A percentile compares a stretch with the other conserved stretches of the same genome.
These are phyloP conservation scores for Calycopis cecrops DNA, from an alignment of 1,140 invertebrate genomes.

Conservation along the genomic window DNA sequence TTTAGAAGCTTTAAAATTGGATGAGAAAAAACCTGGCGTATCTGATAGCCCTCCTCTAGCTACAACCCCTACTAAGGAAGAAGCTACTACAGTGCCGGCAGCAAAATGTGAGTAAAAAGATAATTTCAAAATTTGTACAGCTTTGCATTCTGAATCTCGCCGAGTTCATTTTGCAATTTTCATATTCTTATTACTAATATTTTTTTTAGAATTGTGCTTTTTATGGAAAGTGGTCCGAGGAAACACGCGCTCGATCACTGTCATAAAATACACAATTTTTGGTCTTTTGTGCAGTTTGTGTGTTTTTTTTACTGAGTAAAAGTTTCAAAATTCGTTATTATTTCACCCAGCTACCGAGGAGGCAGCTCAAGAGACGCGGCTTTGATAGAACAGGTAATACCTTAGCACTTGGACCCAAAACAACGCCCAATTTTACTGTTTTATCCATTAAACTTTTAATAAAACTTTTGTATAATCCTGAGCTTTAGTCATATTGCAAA, in stretches of 20 bases:
- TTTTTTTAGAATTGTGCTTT: conserved; percentile 50
- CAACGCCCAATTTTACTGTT: conserved; percentile 27
- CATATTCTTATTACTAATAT: conserved; percentile 63
- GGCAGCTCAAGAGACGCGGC: conserved; percentile 74
- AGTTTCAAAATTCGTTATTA: conserved; percentile 74
- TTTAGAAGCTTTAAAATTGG: conserved; percentile 21
- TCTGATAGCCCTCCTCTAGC: conserved; percentile 60
- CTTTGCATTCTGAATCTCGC: conserved; percentile 64
- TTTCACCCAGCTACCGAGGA: conserved; percentile 76
- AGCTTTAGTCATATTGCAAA: not conserved
- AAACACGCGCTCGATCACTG: conserved; percentile 9
- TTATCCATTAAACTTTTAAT: not conserved
- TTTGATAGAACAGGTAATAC: conserved; percentile 76
- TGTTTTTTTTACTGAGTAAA: conserved; percentile 54
- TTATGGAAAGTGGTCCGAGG: conserved; percentile 31
- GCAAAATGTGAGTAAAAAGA: conserved; percentile 64
- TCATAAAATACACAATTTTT: conserved; percentile 44
- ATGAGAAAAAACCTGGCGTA: conserved; percentile 29
- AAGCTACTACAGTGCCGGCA: conserved; percentile 40
- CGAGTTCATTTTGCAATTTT: conserved; percentile 70
- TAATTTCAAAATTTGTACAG: conserved; percentile 38
- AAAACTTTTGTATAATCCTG: not conserved
- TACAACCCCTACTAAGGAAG: conserved; percentile 56
- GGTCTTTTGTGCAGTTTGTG: conserved; percentile 73
- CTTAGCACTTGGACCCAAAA: conserved; percentile 54